A percentile compares a stretch with the other conserved stretches of the same genome.
Evolutionary conservation across 1,140 invertebrate genomes (phyloP).

Genomic region (Plodia interpunctella): DNA sequence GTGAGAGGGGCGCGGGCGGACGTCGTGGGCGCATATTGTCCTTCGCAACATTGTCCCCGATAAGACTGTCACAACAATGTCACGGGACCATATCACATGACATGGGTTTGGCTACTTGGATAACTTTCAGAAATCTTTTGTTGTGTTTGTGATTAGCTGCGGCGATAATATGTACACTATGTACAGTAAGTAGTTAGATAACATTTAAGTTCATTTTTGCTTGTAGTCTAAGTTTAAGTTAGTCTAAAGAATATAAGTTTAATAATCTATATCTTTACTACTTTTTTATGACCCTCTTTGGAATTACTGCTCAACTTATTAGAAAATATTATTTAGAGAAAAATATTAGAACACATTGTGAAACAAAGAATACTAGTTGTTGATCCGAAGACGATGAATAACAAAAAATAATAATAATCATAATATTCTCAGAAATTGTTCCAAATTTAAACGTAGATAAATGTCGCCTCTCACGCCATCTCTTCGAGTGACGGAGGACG

Average conservation of each 20-base stretch:
- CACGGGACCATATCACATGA: slow-evolving; percentile 24
- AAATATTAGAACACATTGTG: slow-evolving; percentile 9
- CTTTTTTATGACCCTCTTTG: no score
- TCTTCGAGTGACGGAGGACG: slow-evolving; percentile 61
- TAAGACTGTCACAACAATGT: slow-evolving; percentile 47
- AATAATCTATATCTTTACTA: no score
- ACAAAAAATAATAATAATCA: slow-evolving; percentile 57
- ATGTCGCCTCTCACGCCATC: slow-evolving; percentile 65
- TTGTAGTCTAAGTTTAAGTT: not conserved
- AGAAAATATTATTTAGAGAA: no score
- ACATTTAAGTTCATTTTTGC: no score
- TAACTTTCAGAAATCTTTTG: slow-evolving; percentile 2
- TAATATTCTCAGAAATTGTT: slow-evolving; percentile 63
- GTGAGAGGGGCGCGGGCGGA: slow-evolving; percentile 27
- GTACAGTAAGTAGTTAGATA: not conserved
- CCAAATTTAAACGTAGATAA: slow-evolving; percentile 66
- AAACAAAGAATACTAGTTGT: slow-evolving; percentile 11
- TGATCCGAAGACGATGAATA: slow-evolving; percentile 17
- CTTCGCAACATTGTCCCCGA: slow-evolving; percentile 52
- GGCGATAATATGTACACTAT: slow-evolving; percentile 15
- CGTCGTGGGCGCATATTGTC: slow-evolving; percentile 50
- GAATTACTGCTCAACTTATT: not conserved
- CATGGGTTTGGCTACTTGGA: not conserved
- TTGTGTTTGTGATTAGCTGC: not conserved
- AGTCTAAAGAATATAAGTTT: not conserved